These are phyloP conservation scores for Syngnathus rostellatus DNA, from an alignment of 2,797 vertebrate genomes.

Conservation along the genomic window DNA sequence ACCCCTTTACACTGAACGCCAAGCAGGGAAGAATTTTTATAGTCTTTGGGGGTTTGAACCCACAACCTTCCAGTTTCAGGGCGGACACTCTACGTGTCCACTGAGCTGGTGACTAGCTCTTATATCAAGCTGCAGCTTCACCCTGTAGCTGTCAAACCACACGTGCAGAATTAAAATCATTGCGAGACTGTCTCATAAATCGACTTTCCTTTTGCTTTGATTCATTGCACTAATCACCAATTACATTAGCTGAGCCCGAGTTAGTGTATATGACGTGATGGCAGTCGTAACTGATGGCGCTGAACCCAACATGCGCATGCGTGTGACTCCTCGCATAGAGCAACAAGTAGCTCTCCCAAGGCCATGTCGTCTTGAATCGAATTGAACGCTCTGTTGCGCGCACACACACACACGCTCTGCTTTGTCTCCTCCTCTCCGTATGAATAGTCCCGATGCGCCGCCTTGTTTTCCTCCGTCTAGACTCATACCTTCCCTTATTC, in stretches of 20 bases:
- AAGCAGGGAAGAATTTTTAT: too few relatives aligned
- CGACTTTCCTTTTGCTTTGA: background rate
- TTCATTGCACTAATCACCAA: too few relatives aligned
- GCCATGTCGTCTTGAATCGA: slow-evolving; percentile 42
- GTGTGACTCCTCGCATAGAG: slow-evolving; percentile 31
- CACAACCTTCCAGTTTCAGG: too few relatives aligned
- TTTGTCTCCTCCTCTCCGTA: slow-evolving; percentile 58
- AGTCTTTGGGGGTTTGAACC: too few relatives aligned
- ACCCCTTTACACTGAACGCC: too few relatives aligned
- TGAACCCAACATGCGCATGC: background rate
- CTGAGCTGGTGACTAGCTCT: too few relatives aligned
- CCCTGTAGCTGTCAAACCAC: too few relatives aligned
- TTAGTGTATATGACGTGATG: too few relatives aligned
- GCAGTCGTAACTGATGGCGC: background rate
- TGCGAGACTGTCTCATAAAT: too few relatives aligned
- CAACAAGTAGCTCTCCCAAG: slow-evolving; percentile 46
- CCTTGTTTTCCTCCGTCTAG: slow-evolving; percentile 47
- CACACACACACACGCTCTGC: slow-evolving; percentile 25
- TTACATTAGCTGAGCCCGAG: too few relatives aligned
- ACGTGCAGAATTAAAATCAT: background rate
- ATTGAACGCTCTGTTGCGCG: slow-evolving; percentile 25
- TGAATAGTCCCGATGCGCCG: slow-evolving; percentile 54
- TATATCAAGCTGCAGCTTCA: too few relatives aligned
- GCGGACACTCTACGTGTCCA: too few relatives aligned
- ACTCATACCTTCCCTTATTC: slow-evolving; percentile 42